Conservation (phyloP, 2,888 invertebrate genomes). For the Acleris literana region DNA sequence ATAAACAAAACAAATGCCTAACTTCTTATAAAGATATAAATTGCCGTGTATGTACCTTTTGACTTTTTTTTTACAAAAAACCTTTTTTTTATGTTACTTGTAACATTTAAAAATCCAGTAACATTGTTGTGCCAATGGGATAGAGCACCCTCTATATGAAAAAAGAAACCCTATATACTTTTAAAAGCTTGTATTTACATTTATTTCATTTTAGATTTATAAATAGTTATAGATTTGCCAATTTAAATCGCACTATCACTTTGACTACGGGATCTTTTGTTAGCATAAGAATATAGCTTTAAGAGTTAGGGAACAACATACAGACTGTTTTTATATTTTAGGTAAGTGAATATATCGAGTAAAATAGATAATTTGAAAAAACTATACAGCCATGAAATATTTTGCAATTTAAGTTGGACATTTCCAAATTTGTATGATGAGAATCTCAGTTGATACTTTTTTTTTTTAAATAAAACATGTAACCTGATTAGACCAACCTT, state of each 20-base stretch:
- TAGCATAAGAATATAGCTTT: constrained; percentile 53
- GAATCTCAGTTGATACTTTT: background rate
- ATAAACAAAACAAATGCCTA: no score
- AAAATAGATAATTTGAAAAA: background rate
- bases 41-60: no score
- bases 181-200: no score
- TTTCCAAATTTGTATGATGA: background rate
- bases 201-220: no score
- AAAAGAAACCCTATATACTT: no score
- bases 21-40: no score
- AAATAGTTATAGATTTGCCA: constrained; percentile 45
- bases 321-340: constrained; percentile 59
- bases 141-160: no score
- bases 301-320: constrained; percentile 57
- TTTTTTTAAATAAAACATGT: background rate
- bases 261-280: constrained; percentile 58
- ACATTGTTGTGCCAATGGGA: no score
- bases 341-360: constrained; percentile 10
- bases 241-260: constrained; percentile 44
- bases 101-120: no score
- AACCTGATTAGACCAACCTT: no score
- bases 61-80: no score
- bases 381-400: background rate
- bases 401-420: background rate
- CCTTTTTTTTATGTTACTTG: no score